Conservation (phyloP, 37 sponge, comb jelly and placozoan genomes). For the Tethya wilhelma region DNA sequence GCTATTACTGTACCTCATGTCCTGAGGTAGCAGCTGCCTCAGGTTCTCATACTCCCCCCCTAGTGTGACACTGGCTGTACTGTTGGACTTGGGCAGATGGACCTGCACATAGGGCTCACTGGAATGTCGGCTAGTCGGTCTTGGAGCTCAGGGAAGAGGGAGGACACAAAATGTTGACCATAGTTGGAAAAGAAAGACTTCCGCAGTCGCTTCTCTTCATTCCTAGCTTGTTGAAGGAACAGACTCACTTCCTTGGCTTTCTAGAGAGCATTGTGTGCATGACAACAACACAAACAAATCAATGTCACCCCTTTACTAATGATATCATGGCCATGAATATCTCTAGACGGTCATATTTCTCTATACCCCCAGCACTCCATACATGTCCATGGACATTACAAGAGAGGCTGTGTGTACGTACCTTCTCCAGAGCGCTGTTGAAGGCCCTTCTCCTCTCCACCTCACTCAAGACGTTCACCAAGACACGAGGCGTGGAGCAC, state of each 20-base stretch:
- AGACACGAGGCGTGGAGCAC: slow-evolving; percentile 38
- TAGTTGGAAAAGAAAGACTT: slow-evolving; percentile 11
- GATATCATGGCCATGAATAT: neutral
- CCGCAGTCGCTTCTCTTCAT: slow-evolving; percentile 42
- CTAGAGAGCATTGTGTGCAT: slow-evolving; percentile 20
- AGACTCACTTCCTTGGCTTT: slow-evolving; percentile 3
- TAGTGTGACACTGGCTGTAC: neutral
- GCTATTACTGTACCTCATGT: neutral
- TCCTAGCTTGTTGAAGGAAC: slow-evolving; percentile 17
- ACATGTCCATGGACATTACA: too few species aligned
- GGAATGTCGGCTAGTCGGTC: slow-evolving; percentile 40
- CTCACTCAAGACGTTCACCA: slow-evolving; percentile 50
- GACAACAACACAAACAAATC: too few species aligned
- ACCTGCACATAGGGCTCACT: slow-evolving; percentile 33
- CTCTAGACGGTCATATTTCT: too few species aligned
- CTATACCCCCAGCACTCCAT: too few species aligned
- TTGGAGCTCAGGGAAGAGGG: slow-evolving; percentile 59
- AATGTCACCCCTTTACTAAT: neutral
- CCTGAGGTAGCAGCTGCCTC: slow-evolving; percentile 3
- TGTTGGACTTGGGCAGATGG: neutral
- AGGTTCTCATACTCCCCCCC: slow-evolving; percentile 1
- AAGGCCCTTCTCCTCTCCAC: slow-evolving; percentile 42
- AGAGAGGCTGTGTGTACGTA: too few species aligned
- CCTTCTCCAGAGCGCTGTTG: slow-evolving; percentile 34
- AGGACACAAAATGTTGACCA: slow-evolving; percentile 52